A percentile compares a stretch with the other conserved stretches of the same genome.
phyloP scores from a whole-genome alignment of 2,113 vertebrate genomes.

The Eptesicus fuscus region DNA sequence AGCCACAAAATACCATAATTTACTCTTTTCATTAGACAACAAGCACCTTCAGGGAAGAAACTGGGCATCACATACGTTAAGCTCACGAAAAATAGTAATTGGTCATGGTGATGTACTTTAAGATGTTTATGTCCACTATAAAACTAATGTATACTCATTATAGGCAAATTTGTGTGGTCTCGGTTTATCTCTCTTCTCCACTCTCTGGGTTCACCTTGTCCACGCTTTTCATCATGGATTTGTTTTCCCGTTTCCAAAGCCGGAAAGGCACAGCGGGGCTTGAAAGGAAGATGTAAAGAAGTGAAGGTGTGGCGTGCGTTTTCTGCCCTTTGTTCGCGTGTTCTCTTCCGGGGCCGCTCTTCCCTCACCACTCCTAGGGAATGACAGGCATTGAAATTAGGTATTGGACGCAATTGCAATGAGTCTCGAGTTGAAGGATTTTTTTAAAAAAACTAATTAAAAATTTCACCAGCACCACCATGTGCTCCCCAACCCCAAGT shows the following conservation, averaged over 20 bases:
- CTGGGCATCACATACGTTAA: background rate
- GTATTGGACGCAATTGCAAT: background rate
- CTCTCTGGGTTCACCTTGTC: background rate
- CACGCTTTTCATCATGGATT: background rate
- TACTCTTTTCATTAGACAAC: constrained; percentile 47
- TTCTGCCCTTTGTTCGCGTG: background rate
- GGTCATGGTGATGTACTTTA: background rate
- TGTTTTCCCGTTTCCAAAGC: constrained; percentile 27
- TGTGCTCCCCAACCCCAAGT: no score
- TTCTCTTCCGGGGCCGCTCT: background rate
- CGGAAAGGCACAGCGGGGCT: background rate
- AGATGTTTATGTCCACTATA: constrained; percentile 21
- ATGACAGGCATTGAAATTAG: background rate
- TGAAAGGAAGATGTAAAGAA: background rate
- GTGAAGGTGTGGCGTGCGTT: background rate
- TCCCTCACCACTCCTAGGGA: background rate
- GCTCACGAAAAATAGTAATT: constrained; percentile 3
- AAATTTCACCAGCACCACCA: background rate
- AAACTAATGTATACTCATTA: background rate
- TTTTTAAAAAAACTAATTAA: background rate
- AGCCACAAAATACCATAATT: constrained; percentile 51
- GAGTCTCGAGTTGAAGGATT: background rate
- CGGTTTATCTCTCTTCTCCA: background rate
- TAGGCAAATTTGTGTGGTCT: background rate
- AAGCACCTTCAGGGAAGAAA: constrained; percentile 43